Base-by-base conservation (phyloP, 2,888 invertebrate species). In the Matsumyia berberina region DNA sequence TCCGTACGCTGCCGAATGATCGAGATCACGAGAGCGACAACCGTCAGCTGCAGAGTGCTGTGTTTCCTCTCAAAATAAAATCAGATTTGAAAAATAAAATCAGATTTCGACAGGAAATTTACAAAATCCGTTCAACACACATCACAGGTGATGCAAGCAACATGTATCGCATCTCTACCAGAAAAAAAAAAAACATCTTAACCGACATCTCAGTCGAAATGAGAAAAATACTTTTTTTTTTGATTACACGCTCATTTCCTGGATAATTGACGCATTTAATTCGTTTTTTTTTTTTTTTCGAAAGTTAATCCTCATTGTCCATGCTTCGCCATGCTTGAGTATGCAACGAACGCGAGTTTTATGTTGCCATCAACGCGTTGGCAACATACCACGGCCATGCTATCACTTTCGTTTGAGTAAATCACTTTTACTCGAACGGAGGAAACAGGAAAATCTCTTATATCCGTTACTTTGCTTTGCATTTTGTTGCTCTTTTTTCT, bases 391-490 rank as follows among this genome's bases (percentile, higher is more conserved):
- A 35, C 60, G 53, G 8, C 19, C 46, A 53, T 35, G 74, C 81
- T 81, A 76, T 81, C 81, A 81, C 81, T 81, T 81, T 81, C 74
- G 62, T 76, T 81, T 62, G 67, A 49, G 58, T 15, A 79, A 73
- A 79, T 79, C 72, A 80, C 79, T 80, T 80, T 80, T 73, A 80
- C 79, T 78, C 70, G 46, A 15, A 37, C 44, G 46, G 60, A 66
- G 67, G 69, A 69, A 74, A 57, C 67, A 69, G 69, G 57, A 55
- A 69, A 67, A 57, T 53, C 53, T 62, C 37, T 49, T 49, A 57
- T 57, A 81, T 81, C 67, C 62, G 31, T 39, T 57, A 62, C n/a
- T 55, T 62, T 62, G 69, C 11, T 69, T 39, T 42, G 67, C 19
- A 39, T 46, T 67, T 69, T 73, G 35, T 11, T 33, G n/a, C n/a